phyloP scores from a whole-genome alignment of 2,888 invertebrate species.

The Sepioteuthis lessoniana region DNA sequence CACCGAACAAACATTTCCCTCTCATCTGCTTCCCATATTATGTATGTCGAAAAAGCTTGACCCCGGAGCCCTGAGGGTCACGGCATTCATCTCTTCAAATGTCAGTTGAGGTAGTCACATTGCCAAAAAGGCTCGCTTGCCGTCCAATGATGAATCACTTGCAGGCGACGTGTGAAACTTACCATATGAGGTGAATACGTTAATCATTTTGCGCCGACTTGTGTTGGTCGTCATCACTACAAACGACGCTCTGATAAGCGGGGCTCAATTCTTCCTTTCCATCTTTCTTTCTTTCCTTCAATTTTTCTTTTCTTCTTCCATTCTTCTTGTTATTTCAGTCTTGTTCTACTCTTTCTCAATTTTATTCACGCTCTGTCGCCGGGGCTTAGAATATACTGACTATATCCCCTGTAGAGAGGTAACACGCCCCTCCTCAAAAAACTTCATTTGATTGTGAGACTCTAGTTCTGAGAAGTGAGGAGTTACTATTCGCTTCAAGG shows the following conservation, averaged over 20 bases:
- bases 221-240: neutral
- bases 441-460: no score
- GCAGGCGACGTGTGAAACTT: neutral
- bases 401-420: no score
- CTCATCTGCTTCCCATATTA: neutral
- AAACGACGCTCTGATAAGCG: neutral
- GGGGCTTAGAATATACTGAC: no score
- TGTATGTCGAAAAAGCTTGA: neutral
- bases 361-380: no score
- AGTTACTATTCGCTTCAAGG: no score
- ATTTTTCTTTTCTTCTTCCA: no score
- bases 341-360: no score
- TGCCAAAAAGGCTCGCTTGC: neutral
- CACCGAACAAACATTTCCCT: neutral
- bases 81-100: neutral
- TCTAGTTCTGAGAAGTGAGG: no score
- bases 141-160: neutral
- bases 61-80: neutral
- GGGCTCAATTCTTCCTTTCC: no score
- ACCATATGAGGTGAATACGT: conserved; percentile 8
- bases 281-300: no score
- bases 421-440: no score
- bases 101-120: conserved; percentile 35
- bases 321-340: no score
- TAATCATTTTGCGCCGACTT: neutral